Conservation (phyloP, 2,113 vertebrate genomes). For the Sisor rabdophorus region DNA sequence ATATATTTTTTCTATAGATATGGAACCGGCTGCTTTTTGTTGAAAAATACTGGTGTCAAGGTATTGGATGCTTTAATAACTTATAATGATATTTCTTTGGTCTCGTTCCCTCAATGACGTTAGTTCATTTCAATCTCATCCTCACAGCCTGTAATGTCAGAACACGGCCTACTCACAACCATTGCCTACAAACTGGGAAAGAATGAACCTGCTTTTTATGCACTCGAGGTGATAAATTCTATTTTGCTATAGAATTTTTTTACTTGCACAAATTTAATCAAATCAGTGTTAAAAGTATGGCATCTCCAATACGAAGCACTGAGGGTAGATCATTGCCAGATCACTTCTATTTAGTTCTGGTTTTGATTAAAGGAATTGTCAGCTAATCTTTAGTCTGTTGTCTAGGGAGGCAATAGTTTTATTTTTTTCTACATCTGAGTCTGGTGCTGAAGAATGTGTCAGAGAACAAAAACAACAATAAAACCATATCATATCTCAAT, state of each 20-base stretch:
- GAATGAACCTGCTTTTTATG: conserved; percentile 78
- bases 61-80: conserved; percentile 56
- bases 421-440: no score
- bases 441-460: no score
- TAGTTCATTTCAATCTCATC: not conserved
- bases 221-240: conserved; percentile 76
- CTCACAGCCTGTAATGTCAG: conserved; percentile 79
- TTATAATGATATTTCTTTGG: not conserved
- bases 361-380: no score
- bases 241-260: not conserved
- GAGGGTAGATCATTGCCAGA: no score
- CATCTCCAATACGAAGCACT: no score
- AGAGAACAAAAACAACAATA: no score
- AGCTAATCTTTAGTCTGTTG: no score
- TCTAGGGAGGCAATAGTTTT: no score
- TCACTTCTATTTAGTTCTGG: no score
- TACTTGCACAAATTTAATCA: no score
- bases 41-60: conserved; percentile 88
- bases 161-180: conserved; percentile 90
- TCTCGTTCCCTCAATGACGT: not conserved
- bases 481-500: no score
- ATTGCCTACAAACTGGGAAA: conserved; percentile 88
- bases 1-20: conserved; percentile 70
- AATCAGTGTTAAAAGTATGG: no score
- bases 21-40: conserved; percentile 94